Evolutionary conservation across 1,140 invertebrate genomes (phyloP).

Genomic region (Piezodorus guildinii): DNA sequence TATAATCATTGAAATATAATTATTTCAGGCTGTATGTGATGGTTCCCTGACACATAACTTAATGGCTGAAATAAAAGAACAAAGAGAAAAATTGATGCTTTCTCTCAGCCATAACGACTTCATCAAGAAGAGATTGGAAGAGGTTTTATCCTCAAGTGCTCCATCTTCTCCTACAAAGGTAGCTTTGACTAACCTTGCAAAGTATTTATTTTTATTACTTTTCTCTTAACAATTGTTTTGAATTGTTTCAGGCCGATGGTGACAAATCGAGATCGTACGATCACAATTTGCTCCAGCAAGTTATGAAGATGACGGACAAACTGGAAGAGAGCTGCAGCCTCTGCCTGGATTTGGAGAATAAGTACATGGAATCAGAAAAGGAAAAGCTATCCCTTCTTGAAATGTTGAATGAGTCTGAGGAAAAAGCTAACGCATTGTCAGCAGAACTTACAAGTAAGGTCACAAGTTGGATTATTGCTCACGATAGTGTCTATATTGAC

Average conservation of each 20-base stretch:
- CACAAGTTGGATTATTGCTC: no score
- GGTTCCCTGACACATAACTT: conserved; percentile 25
- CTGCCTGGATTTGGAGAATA: conserved; percentile 13
- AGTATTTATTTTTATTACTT: no score
- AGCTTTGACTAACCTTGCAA: no score
- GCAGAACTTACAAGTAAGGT: not conserved
- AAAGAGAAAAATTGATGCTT: conserved; percentile 34
- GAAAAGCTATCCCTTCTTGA: conserved; percentile 1
- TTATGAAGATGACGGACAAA: conserved; percentile 24
- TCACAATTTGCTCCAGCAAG: not conserved
- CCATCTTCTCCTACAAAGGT: conserved; percentile 4
- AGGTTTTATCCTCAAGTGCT: conserved; percentile 14
- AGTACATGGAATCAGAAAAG: conserved; percentile 5
- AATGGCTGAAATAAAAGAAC: conserved; percentile 33
- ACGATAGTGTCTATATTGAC: no score
- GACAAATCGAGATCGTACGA: not conserved
- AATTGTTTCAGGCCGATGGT: not conserved
- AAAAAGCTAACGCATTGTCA: not conserved
- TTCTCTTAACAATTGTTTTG: no score
- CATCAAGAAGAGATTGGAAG: conserved; percentile 33
- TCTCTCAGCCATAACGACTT: conserved; percentile 33
- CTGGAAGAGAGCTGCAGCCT: conserved; percentile 25
- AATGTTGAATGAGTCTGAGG: conserved; percentile 3
- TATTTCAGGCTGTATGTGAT: not conserved
- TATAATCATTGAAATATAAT: no score